Conservation (phyloP, 2,113 vertebrate species). For the Oncorhynchus clarkii region DNA sequence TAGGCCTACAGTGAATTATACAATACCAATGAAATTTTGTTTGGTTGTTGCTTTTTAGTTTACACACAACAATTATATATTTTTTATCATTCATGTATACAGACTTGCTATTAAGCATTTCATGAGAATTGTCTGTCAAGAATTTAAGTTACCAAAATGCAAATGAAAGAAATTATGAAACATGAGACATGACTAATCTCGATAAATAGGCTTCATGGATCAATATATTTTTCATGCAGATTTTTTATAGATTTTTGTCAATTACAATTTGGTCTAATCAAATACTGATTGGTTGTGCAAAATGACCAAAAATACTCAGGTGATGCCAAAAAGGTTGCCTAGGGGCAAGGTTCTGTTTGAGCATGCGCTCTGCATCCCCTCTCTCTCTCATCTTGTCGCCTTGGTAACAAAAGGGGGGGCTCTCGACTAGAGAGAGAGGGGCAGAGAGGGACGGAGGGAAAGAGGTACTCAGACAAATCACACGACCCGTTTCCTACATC, state of each 20-base stretch:
- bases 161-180: too few species aligned
- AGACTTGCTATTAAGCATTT: too few species aligned
- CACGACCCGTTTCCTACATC: slow-evolving; percentile 44
- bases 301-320: background rate
- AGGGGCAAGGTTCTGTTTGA: slow-evolving; percentile 36
- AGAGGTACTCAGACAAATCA: slow-evolving; percentile 62
- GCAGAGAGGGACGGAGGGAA: slow-evolving; percentile 42
- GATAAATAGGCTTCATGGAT: background rate
- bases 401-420: slow-evolving; percentile 61
- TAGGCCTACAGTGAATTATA: too few species aligned
- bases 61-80: too few species aligned
- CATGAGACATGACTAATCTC: background rate
- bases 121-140: too few species aligned
- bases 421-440: slow-evolving; percentile 30
- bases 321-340: slow-evolving; percentile 25
- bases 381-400: slow-evolving; percentile 68
- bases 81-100: too few species aligned
- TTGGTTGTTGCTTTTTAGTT: too few species aligned
- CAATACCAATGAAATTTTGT: too few species aligned
- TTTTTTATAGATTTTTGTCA: background rate
- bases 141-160: too few species aligned
- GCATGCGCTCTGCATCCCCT: slow-evolving; percentile 76
- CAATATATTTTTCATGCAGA: too few species aligned
- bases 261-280: background rate
- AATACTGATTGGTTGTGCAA: background rate